Evolutionary conservation across 2,797 vertebrate species (phyloP).

Genomic region (Emys orbicularis): DNA sequence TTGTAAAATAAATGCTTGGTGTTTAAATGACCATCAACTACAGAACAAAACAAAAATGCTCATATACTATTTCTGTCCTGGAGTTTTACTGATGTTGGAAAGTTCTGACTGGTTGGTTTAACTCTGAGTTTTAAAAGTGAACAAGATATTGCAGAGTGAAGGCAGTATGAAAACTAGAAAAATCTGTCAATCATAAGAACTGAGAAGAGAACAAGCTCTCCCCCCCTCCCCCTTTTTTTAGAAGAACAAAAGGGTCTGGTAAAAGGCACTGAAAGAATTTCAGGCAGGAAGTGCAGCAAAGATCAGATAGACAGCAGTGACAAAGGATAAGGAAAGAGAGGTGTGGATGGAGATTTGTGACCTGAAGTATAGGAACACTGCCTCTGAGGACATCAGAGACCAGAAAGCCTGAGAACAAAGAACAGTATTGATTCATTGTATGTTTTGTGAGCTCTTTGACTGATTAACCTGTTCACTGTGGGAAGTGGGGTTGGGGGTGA

Average conservation of each 20-base stretch:
- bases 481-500: background rate
- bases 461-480: background rate
- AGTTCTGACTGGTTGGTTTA: background rate
- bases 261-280: background rate
- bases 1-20: background rate
- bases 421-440: background rate
- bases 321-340: background rate
- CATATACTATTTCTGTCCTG: background rate
- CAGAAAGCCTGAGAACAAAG: background rate
- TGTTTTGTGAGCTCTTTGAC: background rate
- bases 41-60: background rate
- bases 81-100: background rate
- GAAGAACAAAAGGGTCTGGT: background rate
- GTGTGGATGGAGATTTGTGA: slow-evolving; percentile 6
- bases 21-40: background rate
- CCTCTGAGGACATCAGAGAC: slow-evolving; percentile 32
- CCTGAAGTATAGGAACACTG: slow-evolving; percentile 29
- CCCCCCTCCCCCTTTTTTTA: fast-evolving
- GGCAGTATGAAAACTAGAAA: background rate
- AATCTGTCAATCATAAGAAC: fast-evolving
- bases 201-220: fast-evolving
- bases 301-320: background rate
- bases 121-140: background rate
- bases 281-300: background rate
- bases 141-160: background rate